Evolutionary conservation across 2,113 vertebrate genomes (phyloP).

Genomic region (Progne subis): DNA sequence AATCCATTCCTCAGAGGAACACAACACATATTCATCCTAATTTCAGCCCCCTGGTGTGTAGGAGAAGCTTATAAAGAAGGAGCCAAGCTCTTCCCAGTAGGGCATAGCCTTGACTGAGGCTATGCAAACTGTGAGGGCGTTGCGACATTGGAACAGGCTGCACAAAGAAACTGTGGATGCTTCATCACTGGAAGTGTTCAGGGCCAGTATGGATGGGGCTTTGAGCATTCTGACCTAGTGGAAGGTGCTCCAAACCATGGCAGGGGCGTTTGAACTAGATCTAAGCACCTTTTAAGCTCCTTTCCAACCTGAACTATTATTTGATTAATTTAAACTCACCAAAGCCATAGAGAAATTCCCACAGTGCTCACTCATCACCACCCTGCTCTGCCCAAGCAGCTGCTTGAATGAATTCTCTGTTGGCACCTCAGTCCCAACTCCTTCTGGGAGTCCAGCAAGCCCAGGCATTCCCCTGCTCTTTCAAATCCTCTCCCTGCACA

Average conservation of each 20-base stretch:
- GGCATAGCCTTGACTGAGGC: not conserved
- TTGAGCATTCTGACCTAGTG: not conserved
- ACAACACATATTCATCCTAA: not conserved
- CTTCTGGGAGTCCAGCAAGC: not conserved
- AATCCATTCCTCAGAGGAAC: too few species aligned
- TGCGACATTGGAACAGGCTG: not conserved
- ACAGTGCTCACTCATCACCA: not conserved
- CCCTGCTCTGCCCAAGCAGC: not conserved
- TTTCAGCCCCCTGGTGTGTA: not conserved
- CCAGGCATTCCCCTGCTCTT: not conserved
- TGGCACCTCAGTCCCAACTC: not conserved
- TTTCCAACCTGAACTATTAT: not conserved
- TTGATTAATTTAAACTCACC: not conserved
- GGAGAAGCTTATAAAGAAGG: not conserved
- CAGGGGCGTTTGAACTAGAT: not conserved
- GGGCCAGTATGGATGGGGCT: not conserved
- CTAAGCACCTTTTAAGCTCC: not conserved
- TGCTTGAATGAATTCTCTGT: not conserved
- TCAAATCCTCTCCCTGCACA: not conserved
- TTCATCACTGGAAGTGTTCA: not conserved
- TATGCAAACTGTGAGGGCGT: not conserved
- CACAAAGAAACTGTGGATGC: not conserved
- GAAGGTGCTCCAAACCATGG: not conserved
- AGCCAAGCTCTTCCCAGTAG: not conserved
- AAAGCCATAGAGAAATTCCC: not conserved